Percentiles rank a stretch among this genome's conserved stretches.
phyloP scores from a whole-genome alignment of 1,140 invertebrate species.

The Nasonia giraulti region DNA sequence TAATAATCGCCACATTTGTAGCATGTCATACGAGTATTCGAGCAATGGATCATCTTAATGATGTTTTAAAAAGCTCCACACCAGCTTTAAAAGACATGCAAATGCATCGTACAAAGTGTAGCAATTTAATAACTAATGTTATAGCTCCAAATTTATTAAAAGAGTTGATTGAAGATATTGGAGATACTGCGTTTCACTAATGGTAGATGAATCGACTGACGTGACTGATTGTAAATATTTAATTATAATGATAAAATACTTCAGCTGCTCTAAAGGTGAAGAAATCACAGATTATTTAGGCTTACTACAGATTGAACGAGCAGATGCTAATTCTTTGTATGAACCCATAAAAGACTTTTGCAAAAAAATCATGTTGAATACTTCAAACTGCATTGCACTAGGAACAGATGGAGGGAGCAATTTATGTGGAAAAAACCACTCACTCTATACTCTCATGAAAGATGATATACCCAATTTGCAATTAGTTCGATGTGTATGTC shows the following conservation, averaged over 20 bases:
- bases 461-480: constrained; percentile 50
- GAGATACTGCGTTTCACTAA: constrained; percentile 62
- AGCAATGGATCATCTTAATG: too few species aligned
- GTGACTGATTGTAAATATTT: constrained; percentile 63
- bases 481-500: too few species aligned
- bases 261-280: constrained; percentile 54
- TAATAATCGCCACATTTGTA: too few species aligned
- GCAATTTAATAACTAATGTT: too few species aligned
- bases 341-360: constrained; percentile 37
- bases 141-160: constrained; percentile 60
- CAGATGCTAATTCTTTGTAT: constrained; percentile 45
- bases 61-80: too few species aligned
- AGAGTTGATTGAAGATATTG: constrained; percentile 62
- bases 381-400: constrained; percentile 62
- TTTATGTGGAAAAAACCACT: constrained; percentile 49
- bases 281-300: constrained; percentile 61
- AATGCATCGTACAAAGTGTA: too few species aligned
- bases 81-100: too few species aligned
- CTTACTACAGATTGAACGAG: constrained; percentile 52
- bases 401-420: constrained; percentile 63
- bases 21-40: too few species aligned
- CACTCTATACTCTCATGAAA: constrained; percentile 53
- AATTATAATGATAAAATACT: constrained; percentile 66
- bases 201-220: constrained; percentile 70
- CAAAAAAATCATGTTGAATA: constrained; percentile 44